Conservation (phyloP, 1,140 invertebrate species). For the Gryllus bimaculatus region DNA sequence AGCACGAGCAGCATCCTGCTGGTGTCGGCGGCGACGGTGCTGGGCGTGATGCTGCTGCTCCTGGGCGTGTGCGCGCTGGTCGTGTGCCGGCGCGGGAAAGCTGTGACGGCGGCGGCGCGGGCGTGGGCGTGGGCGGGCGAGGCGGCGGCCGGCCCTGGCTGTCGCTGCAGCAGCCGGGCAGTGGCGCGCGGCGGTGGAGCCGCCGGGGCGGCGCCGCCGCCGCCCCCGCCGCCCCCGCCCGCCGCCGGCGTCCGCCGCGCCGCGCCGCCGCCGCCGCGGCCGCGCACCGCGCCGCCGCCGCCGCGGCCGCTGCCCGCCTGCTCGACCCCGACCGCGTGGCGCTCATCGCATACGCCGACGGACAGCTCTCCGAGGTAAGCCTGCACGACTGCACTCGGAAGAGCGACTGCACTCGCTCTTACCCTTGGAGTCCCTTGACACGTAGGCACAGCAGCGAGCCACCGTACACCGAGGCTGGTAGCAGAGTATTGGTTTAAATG, state of each 20-base stretch:
- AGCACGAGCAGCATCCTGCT: constrained; percentile 8
- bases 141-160: constrained; percentile 8
- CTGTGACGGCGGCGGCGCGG: neutral
- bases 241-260: neutral
- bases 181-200: too few species aligned
- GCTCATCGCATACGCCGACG: constrained; percentile 40
- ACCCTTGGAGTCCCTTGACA: too few species aligned
- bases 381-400: too few species aligned
- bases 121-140: too few species aligned
- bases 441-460: too few species aligned
- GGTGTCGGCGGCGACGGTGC: constrained; percentile 13
- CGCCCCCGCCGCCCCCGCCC: neutral
- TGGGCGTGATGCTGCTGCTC: constrained; percentile 16
- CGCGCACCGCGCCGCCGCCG: neutral
- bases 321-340: constrained; percentile 36
- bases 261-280: neutral
- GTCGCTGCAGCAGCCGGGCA: neutral
- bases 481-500: too few species aligned
- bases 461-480: too few species aligned
- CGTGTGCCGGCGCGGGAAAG: constrained; percentile 12
- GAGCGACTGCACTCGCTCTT: too few species aligned
- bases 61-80: constrained; percentile 15
- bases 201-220: neutral
- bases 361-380: constrained; percentile 33
- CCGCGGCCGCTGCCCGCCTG: neutral